Conservation (phyloP, 2,797 vertebrate genomes). For the Tauraco hartlaubi region DNA sequence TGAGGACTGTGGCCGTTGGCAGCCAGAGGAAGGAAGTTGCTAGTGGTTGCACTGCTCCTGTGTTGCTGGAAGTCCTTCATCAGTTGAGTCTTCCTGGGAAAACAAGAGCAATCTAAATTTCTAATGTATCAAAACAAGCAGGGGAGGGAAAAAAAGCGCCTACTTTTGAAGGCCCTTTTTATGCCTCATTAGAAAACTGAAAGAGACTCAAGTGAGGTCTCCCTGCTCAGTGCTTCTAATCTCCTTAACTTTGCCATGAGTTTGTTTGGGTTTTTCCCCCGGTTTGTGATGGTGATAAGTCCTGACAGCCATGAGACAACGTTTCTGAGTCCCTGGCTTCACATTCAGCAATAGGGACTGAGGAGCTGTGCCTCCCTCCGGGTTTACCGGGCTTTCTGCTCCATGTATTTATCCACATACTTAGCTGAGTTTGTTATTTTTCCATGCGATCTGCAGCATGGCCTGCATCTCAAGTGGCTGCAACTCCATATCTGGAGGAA, state of each 20-base stretch:
- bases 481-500: background rate
- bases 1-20: fast-evolving
- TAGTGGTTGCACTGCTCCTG: background rate
- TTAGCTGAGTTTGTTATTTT: background rate
- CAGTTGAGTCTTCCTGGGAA: background rate
- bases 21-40: background rate
- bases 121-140: background rate
- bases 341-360: background rate
- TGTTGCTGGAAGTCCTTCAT: background rate
- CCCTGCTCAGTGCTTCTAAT: constrained; percentile 8
- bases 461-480: background rate
- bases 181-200: constrained; percentile 1
- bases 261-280: background rate
- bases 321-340: background rate
- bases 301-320: background rate
- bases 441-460: background rate
- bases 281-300: background rate
- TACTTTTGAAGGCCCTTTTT: background rate
- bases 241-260: background rate
- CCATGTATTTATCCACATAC: background rate
- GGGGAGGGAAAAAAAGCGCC: background rate
- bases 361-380: background rate
- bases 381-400: background rate
- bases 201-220: background rate
- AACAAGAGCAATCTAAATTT: constrained; percentile 6